phyloP scores from a whole-genome alignment of 1,140 invertebrate genomes.

The Apis mellifera region Amel_HAv3.1 CM009939.2:971501-972000 shows the following conservation, averaged over 20 bases:
- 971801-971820: background rate
- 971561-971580: too few species aligned
- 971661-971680: too few species aligned
- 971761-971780: background rate
- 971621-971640: too few species aligned
- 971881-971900: background rate
- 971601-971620: too few species aligned
- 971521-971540: background rate
- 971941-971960: constrained; percentile 30
- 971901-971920: constrained; percentile 37
- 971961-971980: background rate
- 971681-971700: too few species aligned
- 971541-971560: too few species aligned
- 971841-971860: background rate
- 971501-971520: background rate
- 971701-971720: too few species aligned
- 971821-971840: background rate
- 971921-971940: constrained; percentile 46
- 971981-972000: background rate
- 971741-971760: background rate
- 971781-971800: background rate
- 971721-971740: background rate
- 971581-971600: too few species aligned
- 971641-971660: too few species aligned
- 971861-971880: background rate